Evolutionary conservation across 2,113 vertebrate species (phyloP).

Genomic region (Sinocyclocheilus rhinocerous): DNA sequence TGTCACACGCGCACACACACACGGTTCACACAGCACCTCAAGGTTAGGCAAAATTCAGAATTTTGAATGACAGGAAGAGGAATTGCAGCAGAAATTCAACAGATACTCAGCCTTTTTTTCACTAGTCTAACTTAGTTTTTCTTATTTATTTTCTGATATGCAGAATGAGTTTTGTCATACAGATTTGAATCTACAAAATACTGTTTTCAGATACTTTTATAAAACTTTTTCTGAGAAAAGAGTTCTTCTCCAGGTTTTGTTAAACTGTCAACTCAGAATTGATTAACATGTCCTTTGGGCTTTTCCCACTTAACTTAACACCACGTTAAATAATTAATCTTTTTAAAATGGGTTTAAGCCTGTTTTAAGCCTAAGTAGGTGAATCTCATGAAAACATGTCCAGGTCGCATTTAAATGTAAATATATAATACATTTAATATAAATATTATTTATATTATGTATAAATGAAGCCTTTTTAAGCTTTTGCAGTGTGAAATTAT

Average conservation of each 20-base stretch:
- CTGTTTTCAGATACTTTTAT: not conserved
- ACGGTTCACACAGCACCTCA: conserved; percentile 34
- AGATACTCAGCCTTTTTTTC: not conserved
- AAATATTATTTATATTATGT: not conserved
- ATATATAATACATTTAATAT: not conserved
- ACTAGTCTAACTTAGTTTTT: not conserved
- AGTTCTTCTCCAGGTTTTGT: not conserved
- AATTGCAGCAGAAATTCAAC: not conserved
- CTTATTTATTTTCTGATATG: not conserved
- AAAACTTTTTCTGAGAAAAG: not conserved
- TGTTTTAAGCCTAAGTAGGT: not conserved
- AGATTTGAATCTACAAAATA: not conserved
- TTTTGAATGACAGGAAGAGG: conserved; percentile 13
- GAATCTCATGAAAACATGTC: not conserved
- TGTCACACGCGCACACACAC: conserved; percentile 60
- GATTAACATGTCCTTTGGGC: not conserved
- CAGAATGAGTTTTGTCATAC: not conserved
- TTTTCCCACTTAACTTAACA: not conserved
- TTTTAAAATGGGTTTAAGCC: not conserved
- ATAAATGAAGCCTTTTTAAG: not conserved
- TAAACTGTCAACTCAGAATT: not conserved
- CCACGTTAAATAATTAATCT: not conserved
- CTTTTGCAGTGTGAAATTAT: not conserved
- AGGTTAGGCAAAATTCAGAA: conserved; percentile 11
- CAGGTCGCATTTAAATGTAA: not conserved